Evolutionary conservation across 1,140 invertebrate genomes (phyloP).

Genomic region (Drosophila orosa): DNA sequence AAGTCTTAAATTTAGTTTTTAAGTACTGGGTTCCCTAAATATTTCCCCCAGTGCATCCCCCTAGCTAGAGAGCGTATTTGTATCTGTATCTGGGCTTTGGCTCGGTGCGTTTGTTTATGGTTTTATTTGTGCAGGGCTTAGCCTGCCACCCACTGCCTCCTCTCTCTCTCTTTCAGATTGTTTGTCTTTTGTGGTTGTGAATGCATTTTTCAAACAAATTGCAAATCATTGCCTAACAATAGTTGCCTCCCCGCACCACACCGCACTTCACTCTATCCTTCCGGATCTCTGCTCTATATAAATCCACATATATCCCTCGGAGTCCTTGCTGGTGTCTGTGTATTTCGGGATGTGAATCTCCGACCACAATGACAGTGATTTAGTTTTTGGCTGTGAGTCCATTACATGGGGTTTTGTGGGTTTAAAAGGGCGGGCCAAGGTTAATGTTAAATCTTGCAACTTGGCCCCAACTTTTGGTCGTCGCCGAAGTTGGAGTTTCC

Average conservation of each 20-base stretch:
- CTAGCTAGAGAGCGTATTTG: constrained; percentile 5
- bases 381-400: constrained; percentile 78
- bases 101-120: constrained; percentile 71
- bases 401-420: constrained; percentile 59
- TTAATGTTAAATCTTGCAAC: constrained; percentile 62
- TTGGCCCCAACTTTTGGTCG: constrained; percentile 47
- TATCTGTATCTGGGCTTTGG: constrained; percentile 41
- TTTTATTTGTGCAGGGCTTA: constrained; percentile 63
- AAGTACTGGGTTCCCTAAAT: not conserved
- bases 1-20: not conserved
- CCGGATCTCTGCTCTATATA: not conserved
- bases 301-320: constrained; percentile 19
- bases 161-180: constrained; percentile 22
- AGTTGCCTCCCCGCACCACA: constrained; percentile 44
- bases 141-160: not conserved
- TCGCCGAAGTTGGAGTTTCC: constrained; percentile 11
- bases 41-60: constrained; percentile 29
- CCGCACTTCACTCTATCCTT: constrained; percentile 21
- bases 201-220: constrained; percentile 83
- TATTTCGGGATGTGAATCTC: constrained; percentile 60
- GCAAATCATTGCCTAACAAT: constrained; percentile 83
- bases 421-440: constrained; percentile 19
- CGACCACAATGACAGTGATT: constrained; percentile 77
- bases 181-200: constrained; percentile 77
- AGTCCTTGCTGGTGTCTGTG: constrained; percentile 23